Conservation (phyloP, 2,113 vertebrate genomes). For the Riparia riparia region DNA sequence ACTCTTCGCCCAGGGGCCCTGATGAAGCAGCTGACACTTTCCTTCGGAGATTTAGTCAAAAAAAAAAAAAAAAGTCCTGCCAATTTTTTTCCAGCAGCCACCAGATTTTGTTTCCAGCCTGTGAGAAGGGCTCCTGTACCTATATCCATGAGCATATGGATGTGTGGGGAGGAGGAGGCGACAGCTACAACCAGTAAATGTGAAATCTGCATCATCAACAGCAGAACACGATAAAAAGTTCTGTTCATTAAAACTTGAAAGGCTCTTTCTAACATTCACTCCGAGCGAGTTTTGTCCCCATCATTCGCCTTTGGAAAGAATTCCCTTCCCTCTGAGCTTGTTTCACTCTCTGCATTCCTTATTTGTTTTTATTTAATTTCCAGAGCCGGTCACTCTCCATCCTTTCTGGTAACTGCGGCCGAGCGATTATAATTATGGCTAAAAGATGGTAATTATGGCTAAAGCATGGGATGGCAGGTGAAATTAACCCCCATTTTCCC, state of each 20-base stretch:
- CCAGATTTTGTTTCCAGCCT: not conserved
- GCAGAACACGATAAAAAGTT: not conserved
- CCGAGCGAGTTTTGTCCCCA: not conserved
- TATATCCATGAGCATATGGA: not conserved
- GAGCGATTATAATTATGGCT: rapidly evolving
- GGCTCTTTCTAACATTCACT: not conserved
- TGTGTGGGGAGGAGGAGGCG: not conserved
- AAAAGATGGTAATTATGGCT: not conserved
- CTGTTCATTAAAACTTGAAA: not conserved
- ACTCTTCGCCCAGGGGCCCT: not conserved
- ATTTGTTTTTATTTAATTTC: not conserved
- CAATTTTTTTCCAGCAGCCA: not conserved
- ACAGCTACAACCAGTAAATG: not conserved
- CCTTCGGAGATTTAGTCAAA: rapidly evolving
- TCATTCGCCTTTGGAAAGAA: not conserved
- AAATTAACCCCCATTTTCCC: not conserved
- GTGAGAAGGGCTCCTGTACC: not conserved
- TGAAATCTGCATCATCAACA: not conserved
- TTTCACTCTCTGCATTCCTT: not conserved
- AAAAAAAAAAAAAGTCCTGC: not conserved
- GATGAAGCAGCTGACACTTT: not conserved
- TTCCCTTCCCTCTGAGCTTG: not conserved
- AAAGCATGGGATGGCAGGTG: not conserved
- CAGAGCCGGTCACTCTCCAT: not conserved
- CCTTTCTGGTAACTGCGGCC: not conserved